Evolutionary conservation across 2,888 invertebrate genomes (phyloP).

Genomic region (Caenorhabditis doughertyi): DNA sequence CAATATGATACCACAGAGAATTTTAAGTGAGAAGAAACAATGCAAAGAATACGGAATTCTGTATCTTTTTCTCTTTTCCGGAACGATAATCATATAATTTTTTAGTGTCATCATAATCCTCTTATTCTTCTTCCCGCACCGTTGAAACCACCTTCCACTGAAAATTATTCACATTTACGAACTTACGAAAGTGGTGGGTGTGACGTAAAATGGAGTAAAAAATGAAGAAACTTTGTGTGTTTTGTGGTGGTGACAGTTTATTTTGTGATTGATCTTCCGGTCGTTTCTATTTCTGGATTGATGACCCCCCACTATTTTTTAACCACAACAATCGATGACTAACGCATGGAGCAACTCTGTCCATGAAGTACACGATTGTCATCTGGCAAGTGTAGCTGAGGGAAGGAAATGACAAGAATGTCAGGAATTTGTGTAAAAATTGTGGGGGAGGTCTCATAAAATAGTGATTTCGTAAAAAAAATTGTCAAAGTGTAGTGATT

Average conservation of each 20-base stretch:
- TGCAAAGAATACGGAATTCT: slow-evolving; percentile 38
- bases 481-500: slow-evolving; percentile 6
- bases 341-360: slow-evolving; percentile 17
- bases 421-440: slow-evolving; percentile 33
- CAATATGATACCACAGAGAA: slow-evolving; percentile 13
- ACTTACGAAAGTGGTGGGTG: slow-evolving; percentile 21
- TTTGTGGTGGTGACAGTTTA: slow-evolving; percentile 40
- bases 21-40: not conserved
- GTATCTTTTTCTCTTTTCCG: slow-evolving; percentile 23
- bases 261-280: slow-evolving; percentile 49
- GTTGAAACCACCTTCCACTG: not conserved
- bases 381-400: not conserved
- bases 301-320: not conserved
- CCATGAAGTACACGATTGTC: not conserved
- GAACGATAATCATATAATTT: slow-evolving; percentile 19
- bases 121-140: slow-evolving; percentile 25
- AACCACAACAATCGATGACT: slow-evolving; percentile 38
- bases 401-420: slow-evolving; percentile 24
- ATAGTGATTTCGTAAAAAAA: slow-evolving; percentile 32
- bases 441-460: slow-evolving; percentile 21
- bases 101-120: slow-evolving; percentile 28
- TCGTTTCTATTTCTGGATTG: slow-evolving; percentile 50
- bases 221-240: slow-evolving; percentile 25
- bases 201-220: slow-evolving; percentile 24
- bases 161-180: slow-evolving; percentile 33